Evolutionary conservation across 2,888 invertebrate genomes (phyloP).

Genomic region (Caenorhabditis panamensis): DNA sequence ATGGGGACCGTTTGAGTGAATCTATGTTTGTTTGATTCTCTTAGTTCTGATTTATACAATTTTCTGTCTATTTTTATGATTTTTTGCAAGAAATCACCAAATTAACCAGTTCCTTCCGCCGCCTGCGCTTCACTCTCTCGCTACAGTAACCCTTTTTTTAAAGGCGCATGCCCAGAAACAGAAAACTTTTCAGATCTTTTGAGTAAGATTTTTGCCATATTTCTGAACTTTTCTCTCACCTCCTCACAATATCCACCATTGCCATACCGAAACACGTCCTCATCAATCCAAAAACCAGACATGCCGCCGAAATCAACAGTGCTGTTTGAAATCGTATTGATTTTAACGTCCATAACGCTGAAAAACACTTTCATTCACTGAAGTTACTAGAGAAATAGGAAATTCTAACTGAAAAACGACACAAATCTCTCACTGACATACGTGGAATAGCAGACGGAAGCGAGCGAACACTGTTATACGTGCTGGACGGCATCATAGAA

Average conservation of each 20-base stretch:
- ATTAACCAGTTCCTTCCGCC: too few relatives aligned
- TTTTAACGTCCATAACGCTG: conserved; percentile 74
- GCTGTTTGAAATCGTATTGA: conserved; percentile 76
- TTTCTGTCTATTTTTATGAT: too few relatives aligned
- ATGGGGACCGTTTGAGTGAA: too few relatives aligned
- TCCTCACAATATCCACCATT: conserved; percentile 73
- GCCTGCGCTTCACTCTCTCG: too few relatives aligned
- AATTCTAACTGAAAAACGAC: neutral
- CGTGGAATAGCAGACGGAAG: conserved; percentile 44
- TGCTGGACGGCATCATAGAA: conserved; percentile 40
- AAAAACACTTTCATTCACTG: conserved; percentile 25
- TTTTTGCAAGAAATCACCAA: too few relatives aligned
- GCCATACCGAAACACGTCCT: conserved; percentile 75
- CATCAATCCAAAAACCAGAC: conserved; percentile 71
- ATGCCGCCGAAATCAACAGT: conserved; percentile 67
- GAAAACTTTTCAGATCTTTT: neutral
- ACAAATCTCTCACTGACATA: conserved; percentile 14
- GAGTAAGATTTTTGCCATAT: neutral
- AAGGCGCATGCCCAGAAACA: neutral
- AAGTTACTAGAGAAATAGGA: neutral
- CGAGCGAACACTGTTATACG: conserved; percentile 39
- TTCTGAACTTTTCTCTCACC: conserved; percentile 6
- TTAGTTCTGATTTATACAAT: too few relatives aligned
- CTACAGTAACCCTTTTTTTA: neutral
- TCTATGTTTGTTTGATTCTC: too few relatives aligned